Base-by-base conservation (phyloP, 2,113 vertebrate species). In the Barbus barbus region DNA sequence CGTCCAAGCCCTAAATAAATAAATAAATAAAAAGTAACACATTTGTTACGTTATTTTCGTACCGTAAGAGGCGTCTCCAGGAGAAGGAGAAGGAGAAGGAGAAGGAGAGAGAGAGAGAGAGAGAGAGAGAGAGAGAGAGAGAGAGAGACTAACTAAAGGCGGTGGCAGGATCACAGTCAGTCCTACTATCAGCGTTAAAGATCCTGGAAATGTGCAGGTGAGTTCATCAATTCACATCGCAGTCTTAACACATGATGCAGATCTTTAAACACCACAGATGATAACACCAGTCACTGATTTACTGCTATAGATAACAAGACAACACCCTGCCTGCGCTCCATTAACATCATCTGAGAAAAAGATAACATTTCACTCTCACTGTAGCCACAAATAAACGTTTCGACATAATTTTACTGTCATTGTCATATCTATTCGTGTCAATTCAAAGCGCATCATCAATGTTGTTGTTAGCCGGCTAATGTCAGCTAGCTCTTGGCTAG, bases 131-230 rank as follows among this genome's bases (percentile, higher is more conserved):
- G 77, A 24, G 13, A 48, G n/a, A 36, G 33, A 36, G 33, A 36
- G 44, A 69, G 78, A 81, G 69, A 48, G 2, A 48, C 61, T 51
- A 26, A 48, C 61, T 51, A 26, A 78, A 65, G 78, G 60, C 75
- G 65, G 78, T 81, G 61, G 1, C 24, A 3, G 61, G 41, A 67
- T 7, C 78, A 67, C 60, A n/a, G 63, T 71, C 48, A 24, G 28
- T 53, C 22, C 63, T 82, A 6, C 31, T 38, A 24, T 56, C 44
- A 38, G 16, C 46, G 28, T 24, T 38, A 71, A 82, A 56, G 18
- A 38, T 69, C 31, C 65, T 56, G 80, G 80, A 82, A 72, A 82
- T 82, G 63, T 72, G 20, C 46, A 53, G 80, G 80, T 82, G n/a
- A 69, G 80, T 82, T 51, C 9, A 36, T 69, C 3, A 51, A 14